phyloP scores from a whole-genome alignment of 2,888 invertebrate genomes.

The Pseudoips prasinana region DNA sequence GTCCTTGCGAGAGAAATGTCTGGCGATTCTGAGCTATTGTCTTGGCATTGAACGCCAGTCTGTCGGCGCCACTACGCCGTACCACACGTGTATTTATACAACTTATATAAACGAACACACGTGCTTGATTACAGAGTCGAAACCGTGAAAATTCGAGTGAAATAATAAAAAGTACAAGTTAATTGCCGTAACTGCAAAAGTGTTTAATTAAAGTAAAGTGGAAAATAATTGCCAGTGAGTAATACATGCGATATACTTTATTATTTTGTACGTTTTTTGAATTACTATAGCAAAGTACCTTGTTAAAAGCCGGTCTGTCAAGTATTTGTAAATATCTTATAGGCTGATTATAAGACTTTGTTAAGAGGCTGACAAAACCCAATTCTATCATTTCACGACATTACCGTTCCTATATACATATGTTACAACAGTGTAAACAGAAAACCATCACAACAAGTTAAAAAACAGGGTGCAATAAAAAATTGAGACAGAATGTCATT shows the following conservation, averaged over 20 bases:
- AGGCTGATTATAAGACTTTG: no score
- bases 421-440: no score
- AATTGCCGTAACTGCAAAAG: constrained; percentile 4
- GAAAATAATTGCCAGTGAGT: constrained; percentile 24
- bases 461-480: no score
- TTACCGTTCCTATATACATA: no score
- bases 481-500: no score
- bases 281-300: neutral
- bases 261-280: no score
- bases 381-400: no score
- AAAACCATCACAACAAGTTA: no score
- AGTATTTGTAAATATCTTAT: constrained; percentile 1
- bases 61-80: constrained; percentile 30
- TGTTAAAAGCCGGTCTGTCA: constrained; percentile 17
- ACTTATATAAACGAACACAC: constrained; percentile 26
- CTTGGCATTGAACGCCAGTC: constrained; percentile 51
- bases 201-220: constrained; percentile 11
- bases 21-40: constrained; percentile 31
- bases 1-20: constrained; percentile 51
- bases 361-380: no score
- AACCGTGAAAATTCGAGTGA: constrained; percentile 24
- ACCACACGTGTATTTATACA: constrained; percentile 31
- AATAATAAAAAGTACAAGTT: constrained; percentile 7
- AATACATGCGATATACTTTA: constrained; percentile 2
- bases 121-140: constrained; percentile 35